These are phyloP conservation scores for Caenorhabditis imperialis DNA, from an alignment of 2,888 invertebrate species.

Conservation along the genomic window DNA sequence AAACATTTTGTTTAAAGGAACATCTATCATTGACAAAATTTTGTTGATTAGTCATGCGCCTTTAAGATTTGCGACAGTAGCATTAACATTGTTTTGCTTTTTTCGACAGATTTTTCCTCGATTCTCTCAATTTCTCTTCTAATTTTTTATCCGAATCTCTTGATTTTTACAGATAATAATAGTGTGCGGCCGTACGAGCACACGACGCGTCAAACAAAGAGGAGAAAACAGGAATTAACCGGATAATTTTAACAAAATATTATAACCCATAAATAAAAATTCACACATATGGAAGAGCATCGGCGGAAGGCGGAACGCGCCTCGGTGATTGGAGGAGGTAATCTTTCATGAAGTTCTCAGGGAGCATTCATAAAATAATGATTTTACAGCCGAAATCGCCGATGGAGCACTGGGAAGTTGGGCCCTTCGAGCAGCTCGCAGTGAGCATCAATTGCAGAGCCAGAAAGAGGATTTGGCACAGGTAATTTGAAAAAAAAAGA, in stretches of 20 bases:
- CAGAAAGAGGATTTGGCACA: constrained; percentile 33
- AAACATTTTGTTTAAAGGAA: too few relatives aligned
- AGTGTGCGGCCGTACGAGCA: constrained; percentile 43
- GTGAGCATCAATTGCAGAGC: constrained; percentile 42
- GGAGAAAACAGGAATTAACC: not conserved
- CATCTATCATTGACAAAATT: too few relatives aligned
- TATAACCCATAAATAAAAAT: too few relatives aligned
- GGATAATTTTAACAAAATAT: not conserved
- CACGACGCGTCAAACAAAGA: constrained; percentile 43
- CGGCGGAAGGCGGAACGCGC: constrained; percentile 39
- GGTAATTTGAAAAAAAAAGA: not conserved
- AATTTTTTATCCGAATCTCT: not conserved
- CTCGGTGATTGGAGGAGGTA: constrained; percentile 33
- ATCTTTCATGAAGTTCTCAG: too few relatives aligned
- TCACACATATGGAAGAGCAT: constrained; percentile 36
- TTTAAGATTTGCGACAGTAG: too few relatives aligned
- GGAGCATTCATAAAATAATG: too few relatives aligned
- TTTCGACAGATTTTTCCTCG: not conserved
- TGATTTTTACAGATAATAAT: constrained; percentile 38
- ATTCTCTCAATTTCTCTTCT: not conserved
- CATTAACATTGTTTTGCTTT: too few relatives aligned
- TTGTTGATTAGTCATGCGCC: too few relatives aligned
- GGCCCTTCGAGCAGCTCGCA: constrained; percentile 37
- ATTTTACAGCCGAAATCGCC: constrained; percentile 13
- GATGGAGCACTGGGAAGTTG: constrained; percentile 40